A percentile compares a stretch with the other conserved stretches of the same genome.
Conservation (phyloP, 1,140 invertebrate genomes). For the Drosophila prosaltans region DNA sequence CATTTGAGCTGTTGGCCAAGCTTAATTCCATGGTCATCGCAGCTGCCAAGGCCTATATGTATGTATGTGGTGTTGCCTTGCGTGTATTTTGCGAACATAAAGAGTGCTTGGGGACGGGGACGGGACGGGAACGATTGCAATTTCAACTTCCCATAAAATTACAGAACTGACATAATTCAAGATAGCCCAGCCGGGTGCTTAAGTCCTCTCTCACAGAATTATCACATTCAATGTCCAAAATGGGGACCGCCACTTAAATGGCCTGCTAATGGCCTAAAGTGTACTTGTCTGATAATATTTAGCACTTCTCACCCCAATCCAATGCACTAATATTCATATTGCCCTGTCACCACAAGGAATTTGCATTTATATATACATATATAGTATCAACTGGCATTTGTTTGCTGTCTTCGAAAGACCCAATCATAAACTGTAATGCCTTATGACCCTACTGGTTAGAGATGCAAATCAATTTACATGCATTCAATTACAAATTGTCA, state of each 20-base stretch:
- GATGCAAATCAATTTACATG: conserved; percentile 78
- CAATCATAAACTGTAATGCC: conserved; percentile 35
- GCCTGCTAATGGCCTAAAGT: conserved; percentile 81
- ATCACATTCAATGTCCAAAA: conserved; percentile 11
- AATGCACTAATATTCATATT: neutral
- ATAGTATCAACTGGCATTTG: conserved; percentile 55
- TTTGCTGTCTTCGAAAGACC: conserved; percentile 19
- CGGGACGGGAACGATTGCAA: neutral
- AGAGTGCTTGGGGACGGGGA: neutral
- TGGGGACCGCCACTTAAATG: conserved; percentile 59
- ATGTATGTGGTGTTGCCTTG: neutral
- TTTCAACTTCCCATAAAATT: conserved; percentile 63
- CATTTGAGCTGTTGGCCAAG: conserved; percentile 1
- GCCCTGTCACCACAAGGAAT: conserved; percentile 29
- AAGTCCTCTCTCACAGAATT: conserved; percentile 2
- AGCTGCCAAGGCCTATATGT: neutral
- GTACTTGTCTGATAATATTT: conserved; percentile 80
- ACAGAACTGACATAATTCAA: conserved; percentile 80
- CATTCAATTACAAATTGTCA: conserved; percentile 80
- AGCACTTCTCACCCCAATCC: conserved; percentile 57
- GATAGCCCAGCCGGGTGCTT: conserved; percentile 54
- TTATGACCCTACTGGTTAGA: conserved; percentile 37
- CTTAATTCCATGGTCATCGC: neutral
- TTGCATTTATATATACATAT: conserved; percentile 28
- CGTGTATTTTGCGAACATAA: neutral